Conservation (phyloP, 2,797 vertebrate species). For the Etheostoma nigrum region DNA sequence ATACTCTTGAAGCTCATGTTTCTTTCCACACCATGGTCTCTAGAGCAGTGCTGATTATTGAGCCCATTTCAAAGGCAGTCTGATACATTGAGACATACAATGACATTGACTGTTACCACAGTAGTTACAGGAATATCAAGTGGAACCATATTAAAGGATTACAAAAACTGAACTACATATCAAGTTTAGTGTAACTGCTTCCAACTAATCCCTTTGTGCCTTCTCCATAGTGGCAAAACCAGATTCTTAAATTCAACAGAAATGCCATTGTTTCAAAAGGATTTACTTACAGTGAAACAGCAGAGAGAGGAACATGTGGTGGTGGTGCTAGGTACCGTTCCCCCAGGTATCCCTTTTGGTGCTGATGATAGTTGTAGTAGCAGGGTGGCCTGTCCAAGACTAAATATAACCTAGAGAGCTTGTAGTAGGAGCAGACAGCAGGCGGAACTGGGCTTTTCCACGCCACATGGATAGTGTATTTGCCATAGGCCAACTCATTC, state of each 20-base stretch:
- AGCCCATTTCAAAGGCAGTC: conserved; percentile 20
- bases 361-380: conserved; percentile 69
- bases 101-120: conserved; percentile 26
- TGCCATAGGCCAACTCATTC: conserved; percentile 71
- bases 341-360: conserved; percentile 71
- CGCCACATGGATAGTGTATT: conserved; percentile 60
- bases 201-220: conserved; percentile 46
- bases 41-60: conserved; percentile 20
- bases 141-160: conserved; percentile 35
- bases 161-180: conserved; percentile 37
- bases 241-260: conserved; percentile 44
- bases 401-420: conserved; percentile 80
- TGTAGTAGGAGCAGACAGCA: conserved; percentile 50
- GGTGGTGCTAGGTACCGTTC: conserved; percentile 55
- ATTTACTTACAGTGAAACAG: conserved; percentile 74
- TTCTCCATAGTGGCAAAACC: conserved; percentile 28
- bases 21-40: conserved; percentile 9
- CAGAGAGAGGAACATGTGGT: conserved; percentile 51
- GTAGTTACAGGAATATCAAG: conserved; percentile 35
- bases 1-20: conserved; percentile 7
- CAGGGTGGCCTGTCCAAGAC: conserved; percentile 60
- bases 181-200: conserved; percentile 48
- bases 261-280: conserved; percentile 57
- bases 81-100: conserved; percentile 14
- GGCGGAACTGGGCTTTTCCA: conserved; percentile 73